Percentiles rank a stretch among this genome's conserved stretches.
phyloP scores from a whole-genome alignment of 2,888 invertebrate species.

The Antheraea yamamai region DNA sequence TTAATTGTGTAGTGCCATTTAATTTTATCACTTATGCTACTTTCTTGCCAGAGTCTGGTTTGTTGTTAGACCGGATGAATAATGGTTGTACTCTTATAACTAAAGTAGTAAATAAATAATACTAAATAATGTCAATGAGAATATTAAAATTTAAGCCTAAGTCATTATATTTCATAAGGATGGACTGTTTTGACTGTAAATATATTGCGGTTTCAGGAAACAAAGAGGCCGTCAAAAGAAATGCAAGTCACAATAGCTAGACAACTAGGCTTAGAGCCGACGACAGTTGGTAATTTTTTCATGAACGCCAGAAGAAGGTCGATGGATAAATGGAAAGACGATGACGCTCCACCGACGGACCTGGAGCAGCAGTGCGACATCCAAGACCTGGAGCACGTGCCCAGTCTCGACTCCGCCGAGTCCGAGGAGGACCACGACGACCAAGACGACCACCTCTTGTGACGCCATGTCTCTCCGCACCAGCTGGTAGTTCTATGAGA shows the following conservation, averaged over 20 bases:
- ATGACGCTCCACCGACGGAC: constrained; percentile 86
- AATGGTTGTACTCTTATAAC: not conserved
- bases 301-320: constrained; percentile 99
- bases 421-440: constrained; percentile 76
- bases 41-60: too few relatives aligned
- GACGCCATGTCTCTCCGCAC: constrained; percentile 71
- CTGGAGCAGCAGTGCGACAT: constrained; percentile 79
- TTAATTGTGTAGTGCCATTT: too few relatives aligned
- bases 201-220: constrained; percentile 87
- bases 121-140: not conserved
- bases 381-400: constrained; percentile 74
- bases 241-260: constrained; percentile 99
- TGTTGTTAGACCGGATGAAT: too few relatives aligned
- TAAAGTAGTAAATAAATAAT: not conserved
- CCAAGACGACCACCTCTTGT: constrained; percentile 79
- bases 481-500: constrained; percentile 77
- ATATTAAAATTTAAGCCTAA: not conserved
- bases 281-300: constrained; percentile 99
- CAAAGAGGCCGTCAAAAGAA: constrained; percentile 99
- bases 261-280: constrained; percentile 97
- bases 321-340: constrained; percentile 99
- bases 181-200: not conserved
- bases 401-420: constrained; percentile 71
- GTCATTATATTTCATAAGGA: not conserved
- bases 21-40: too few relatives aligned